Evolutionary conservation across 1,140 invertebrate species (phyloP), one percentile per base, ranked within the genome.

Genomic region (Drosophila jambulina): DNA sequence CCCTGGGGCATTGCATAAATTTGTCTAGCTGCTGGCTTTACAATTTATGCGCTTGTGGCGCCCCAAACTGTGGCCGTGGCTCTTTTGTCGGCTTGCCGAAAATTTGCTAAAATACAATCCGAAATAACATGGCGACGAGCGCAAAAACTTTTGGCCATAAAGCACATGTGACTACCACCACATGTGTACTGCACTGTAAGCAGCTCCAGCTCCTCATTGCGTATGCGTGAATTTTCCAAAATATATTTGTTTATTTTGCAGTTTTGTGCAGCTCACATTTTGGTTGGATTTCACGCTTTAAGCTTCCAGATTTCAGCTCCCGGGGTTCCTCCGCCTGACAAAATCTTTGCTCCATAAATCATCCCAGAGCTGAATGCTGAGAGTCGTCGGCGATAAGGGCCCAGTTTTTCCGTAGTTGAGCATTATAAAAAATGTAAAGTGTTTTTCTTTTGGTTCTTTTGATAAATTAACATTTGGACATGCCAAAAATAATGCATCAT

Each of bases 41-140:
- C 85, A 90, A 85, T 90, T 90, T 84, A 88, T 90, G 81, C 78
- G 56, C 78, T 75, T 68, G 62, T 60, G 75, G 75, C 78, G 68
- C 57, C 75, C 65, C 84, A 78, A 87, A 86, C 78, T 64, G 79
- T 77, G 79, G 71, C 76, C 68, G 53, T 56, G 78, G 75, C 64
- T 45, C 70, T 70, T 80, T 90, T 84, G 69, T 81, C 74, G 75
- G 80, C 78, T 72, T 79, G 86, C 82, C 63, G 85, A 90, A 90
- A 90, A 90, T 90, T 90, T 90, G 85, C 78, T 91, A 82, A 90
- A 90, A 85, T 82, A 90, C 82, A 79, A 69, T 75, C 61, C 42
- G 40, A 62, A 65, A 65, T 62, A 65, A 42, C 70, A 78, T 56
- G 71, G 15, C 68, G 49, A 15, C 63, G 48, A 57, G 46, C 12